Base-by-base conservation (phyloP, 2,888 invertebrate genomes). In the Agonopterix alstromeriana region DNA sequence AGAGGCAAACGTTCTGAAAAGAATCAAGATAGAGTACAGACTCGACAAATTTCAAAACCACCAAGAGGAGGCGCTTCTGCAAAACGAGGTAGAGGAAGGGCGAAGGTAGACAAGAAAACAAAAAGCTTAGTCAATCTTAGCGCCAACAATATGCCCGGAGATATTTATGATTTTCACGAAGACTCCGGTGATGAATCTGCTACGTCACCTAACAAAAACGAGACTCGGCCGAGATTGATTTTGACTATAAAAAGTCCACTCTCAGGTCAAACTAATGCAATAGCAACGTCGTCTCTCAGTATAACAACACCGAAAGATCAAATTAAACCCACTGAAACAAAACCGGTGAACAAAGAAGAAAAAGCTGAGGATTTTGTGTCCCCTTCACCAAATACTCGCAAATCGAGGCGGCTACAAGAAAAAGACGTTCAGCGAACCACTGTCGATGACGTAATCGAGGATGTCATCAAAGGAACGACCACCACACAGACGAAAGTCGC, bases 81-180 rank as follows among this genome's bases (percentile, higher is more conserved):
- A n/a, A 86, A 86, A 65, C 82, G 90, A 12, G 90, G 90, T 2
- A 77, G 90, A 60, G 90, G 89, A 8, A 77, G 90, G 65, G 75
- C 80, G 0, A 90, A 88, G 67, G 77, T 77, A 10, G 91, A 91
- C 57, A 88, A 91, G 56, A 91, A 90, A 73, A 66, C 82, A 0
- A 85, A 85, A 65, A 77, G 60, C 54, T 56, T 76, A 8, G 73
- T 83, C 2, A 89, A 86, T 64, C 85, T 83, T 8, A 92, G 88
- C 56, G 89, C 90, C 53, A 90, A 86, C 59, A 91, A 92, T 60
- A 79, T 90, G 45, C 90, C 92, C 0, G 92, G 94, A 8, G 97
- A 97, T 68, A 92, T 97, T 2, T 97, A 97, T 70, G 97, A 97
- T 73, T 97, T 97, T 72, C 93, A 95, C 59, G 97, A 97, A 69